Evolutionary conservation across 2,888 invertebrate species (phyloP), one percentile per base, ranked within the genome.

Genomic region (Furcula furcula): DNA sequence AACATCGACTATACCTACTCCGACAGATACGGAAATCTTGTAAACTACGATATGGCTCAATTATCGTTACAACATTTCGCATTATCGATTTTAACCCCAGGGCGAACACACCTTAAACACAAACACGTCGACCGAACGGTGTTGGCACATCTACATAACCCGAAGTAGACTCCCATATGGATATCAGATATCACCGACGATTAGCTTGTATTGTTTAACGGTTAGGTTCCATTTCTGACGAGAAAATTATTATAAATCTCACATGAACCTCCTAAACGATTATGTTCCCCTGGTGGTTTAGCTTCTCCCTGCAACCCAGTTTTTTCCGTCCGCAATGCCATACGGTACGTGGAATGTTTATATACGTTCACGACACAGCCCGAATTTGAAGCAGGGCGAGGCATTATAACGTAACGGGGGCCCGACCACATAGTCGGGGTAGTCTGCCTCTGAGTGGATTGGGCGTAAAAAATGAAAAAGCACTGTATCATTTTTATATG

Each of bases 361-460:
- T 68, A 69, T 60, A 59, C 40, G 40, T 16, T 32, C 39, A 45
- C 56, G 60, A 59, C 64, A 54, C 52, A 54, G 48, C 46, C 56
- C 51, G 55, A 61, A 59, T 61, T 50, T 46, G 43, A 68, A 69
- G 61, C 64, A 59, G 62, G 57, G 40, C 57, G 48, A 42, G 45
- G 51, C 59, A 63, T 63, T 61, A 67, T 59, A 58, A 46, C 40
- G 39, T 40, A 45, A 40, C 41, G 36, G 37, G n/a, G 9, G 19
- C 14, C 10, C 22, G 14, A 2, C 15, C n/a, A 15, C 10, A 9
- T n/a, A n/a, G n/a, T n/a, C n/a, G n/a, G n/a, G n/a, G n/a, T n/a
- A n/a, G 4, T 6, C 13, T n/a, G 31, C 16, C 16, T 18, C 21
- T 6, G 18, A 16, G 18, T 29, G 21, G 18, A 26, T 37, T 19